phyloP scores from a whole-genome alignment of 2,113 vertebrate genomes.

The Thalassarche chlororhynchos region DNA sequence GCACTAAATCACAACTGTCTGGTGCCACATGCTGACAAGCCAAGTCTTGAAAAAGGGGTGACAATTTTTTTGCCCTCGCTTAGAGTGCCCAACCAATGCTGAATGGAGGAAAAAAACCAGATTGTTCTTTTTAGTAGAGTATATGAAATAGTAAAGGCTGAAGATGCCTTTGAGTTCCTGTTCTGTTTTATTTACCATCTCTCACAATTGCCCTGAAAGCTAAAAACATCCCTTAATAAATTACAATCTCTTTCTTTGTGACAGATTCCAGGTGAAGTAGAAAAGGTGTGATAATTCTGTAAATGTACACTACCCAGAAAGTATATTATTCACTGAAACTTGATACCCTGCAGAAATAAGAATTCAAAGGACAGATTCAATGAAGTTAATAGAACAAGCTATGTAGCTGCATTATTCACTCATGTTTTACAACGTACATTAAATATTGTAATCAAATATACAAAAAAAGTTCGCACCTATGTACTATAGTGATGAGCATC shows the following conservation, averaged over 20 bases:
- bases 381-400: not conserved
- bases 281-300: not conserved
- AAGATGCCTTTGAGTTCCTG: not conserved
- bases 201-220: not conserved
- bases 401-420: not conserved
- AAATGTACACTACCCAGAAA: not conserved
- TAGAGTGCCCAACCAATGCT: not conserved
- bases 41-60: not conserved
- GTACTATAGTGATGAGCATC: not conserved
- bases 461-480: not conserved
- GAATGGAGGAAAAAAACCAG: not conserved
- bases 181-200: not conserved
- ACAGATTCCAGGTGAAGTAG: not conserved
- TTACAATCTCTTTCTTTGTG: not conserved
- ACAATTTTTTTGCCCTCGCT: not conserved
- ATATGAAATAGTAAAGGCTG: not conserved
- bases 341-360: not conserved
- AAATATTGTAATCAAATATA: not conserved
- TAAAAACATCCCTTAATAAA: not conserved
- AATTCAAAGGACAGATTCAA: slow-evolving; percentile 2
- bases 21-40: not conserved
- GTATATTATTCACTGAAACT: not conserved
- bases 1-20: not conserved
- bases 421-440: not conserved
- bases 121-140: not conserved